Evolutionary conservation across 37 sponge, comb jelly and placozoan species (phyloP), one percentile per base, ranked within the genome.

Genomic region (Haliclona indistincta): DNA sequence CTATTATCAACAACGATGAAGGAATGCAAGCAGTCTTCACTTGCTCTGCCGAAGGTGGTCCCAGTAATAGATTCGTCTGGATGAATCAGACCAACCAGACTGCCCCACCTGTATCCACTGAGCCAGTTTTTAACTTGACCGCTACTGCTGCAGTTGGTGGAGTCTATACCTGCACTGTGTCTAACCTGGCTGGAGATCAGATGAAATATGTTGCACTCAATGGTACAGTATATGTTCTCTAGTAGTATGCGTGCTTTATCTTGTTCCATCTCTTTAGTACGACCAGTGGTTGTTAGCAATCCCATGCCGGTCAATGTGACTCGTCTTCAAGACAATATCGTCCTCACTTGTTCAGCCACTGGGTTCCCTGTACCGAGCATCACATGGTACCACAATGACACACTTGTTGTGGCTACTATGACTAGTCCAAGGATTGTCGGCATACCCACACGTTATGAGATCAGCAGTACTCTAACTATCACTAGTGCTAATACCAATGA

Each of bases 331-430:
- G 76, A 79, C 11, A 22, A 20, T 13, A 49, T 70, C 56, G 33
- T 7, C 4, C 22, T 90, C 29, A 56, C 43, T 41, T 90, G 91
- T 69, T 42, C 19, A n/a, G 91, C 72, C 28, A 56, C 43, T 25
- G 91, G 85, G 4, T 79, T 69, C 60, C 77, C 85, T 20, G 13
- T 68, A 17, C 80, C 81, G 2, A 54, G 42, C 40, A 76, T 84
- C 26, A n/a, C 25, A 8, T 87, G 88, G 88, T 64, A 36, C 40
- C 88, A 90, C 47, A 84, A 84, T 71, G 77, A 62, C 22, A 63
- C 81, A 8, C 25, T 56, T 0, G 32, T 78, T 0, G 40, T 3
- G 20, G 70, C 42, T 8, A 53, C 1, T n/a, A 20, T 28, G 28
- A 2, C 25, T 37, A 34, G 54, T 42, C 25, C 40, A 32, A 1